Evolutionary conservation across 2,888 invertebrate species (phyloP).

Genomic region (Mythimna lalbum): DNA sequence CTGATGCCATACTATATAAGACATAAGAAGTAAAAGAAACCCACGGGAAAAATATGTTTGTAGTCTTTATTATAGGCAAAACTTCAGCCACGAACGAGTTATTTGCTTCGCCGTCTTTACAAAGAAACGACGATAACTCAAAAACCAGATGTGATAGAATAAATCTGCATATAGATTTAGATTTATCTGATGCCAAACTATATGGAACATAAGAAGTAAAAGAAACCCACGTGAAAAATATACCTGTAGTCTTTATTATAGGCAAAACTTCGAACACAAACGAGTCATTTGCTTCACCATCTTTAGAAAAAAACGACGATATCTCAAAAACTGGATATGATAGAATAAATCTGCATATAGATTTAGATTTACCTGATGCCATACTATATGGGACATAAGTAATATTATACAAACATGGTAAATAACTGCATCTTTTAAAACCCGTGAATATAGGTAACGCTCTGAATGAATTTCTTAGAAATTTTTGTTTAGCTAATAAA

Average conservation of each 20-base stretch:
- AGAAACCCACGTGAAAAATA: neutral
- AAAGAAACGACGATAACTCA: conserved; percentile 26
- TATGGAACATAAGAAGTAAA: conserved; percentile 4
- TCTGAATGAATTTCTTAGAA: neutral
- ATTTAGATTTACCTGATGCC: conserved; percentile 18
- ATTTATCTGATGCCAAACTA: conserved; percentile 1
- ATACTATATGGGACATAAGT: neutral
- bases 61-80: neutral
- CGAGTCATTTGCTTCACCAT: neutral
- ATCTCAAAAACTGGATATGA: conserved; percentile 27
- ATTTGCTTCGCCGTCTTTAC: neutral
- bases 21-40: neutral
- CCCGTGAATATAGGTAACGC: neutral
- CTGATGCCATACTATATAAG: neutral
- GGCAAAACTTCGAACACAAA: neutral
- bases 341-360: conserved; percentile 29
- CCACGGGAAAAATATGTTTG: neutral
- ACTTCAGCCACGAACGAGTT: neutral
- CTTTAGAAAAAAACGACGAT: conserved; percentile 10
- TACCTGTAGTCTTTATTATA: neutral
- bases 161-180: conserved; percentile 27
- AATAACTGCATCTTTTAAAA: neutral
- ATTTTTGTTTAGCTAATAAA: neutral
- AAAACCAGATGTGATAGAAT: conserved; percentile 37
- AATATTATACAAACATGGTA: neutral